Percentiles rank a stretch among this genome's conserved stretches.
These are phyloP conservation scores for Clostera curtula DNA, from an alignment of 2,888 invertebrate species.

Conservation along the genomic window DNA sequence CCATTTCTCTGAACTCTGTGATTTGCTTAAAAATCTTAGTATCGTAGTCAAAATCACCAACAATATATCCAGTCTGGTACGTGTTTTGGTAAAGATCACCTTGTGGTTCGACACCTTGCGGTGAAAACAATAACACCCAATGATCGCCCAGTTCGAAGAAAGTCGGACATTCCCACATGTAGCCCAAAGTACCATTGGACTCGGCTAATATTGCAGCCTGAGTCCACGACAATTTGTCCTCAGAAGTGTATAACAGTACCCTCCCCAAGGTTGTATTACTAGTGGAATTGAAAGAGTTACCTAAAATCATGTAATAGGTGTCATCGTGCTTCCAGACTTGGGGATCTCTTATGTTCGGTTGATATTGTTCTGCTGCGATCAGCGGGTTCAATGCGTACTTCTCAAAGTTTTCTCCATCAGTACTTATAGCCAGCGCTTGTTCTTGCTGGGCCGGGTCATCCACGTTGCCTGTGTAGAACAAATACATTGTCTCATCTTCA, in stretches of 20 bases:
- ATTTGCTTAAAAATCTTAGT: constrained; percentile 32
- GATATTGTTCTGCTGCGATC: constrained; percentile 33
- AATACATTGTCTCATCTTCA: constrained; percentile 42
- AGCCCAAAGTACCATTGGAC: constrained; percentile 49
- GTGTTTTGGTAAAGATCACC: constrained; percentile 50
- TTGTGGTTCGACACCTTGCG: constrained; percentile 48
- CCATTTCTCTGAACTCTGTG: constrained; percentile 45
- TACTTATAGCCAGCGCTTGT: constrained; percentile 47
- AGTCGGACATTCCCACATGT: constrained; percentile 71
- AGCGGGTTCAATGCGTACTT: constrained; percentile 53
- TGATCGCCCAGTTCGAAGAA: constrained; percentile 53
- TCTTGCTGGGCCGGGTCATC: constrained; percentile 37
- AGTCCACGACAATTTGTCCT: constrained; percentile 43
- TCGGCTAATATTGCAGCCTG: constrained; percentile 35
- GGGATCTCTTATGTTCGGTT: constrained; percentile 63
- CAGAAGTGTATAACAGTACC: constrained; percentile 45
- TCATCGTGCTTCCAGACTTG: constrained; percentile 58
- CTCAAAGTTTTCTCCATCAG: constrained; percentile 42
- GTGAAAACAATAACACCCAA: constrained; percentile 55
- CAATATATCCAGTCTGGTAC: constrained; percentile 57
- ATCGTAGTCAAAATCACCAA: constrained; percentile 51
- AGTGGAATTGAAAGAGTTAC: constrained; percentile 52
- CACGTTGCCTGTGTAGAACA: constrained; percentile 56
- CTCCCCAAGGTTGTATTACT: constrained; percentile 40
- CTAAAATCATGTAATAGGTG: constrained; percentile 57